phyloP scores from a whole-genome alignment of 2,888 invertebrate species.

The Cancer borealis region DNA sequence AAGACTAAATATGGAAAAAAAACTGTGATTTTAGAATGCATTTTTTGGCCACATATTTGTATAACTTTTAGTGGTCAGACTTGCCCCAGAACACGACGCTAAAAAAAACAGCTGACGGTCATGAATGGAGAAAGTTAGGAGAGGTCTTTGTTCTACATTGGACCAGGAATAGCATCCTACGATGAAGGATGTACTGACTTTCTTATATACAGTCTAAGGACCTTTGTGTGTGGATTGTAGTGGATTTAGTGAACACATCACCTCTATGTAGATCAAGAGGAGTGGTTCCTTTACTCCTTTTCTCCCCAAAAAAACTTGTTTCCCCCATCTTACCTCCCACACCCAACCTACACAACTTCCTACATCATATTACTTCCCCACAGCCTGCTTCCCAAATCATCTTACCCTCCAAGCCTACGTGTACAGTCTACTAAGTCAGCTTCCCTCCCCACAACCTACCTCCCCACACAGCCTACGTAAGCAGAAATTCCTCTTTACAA shows the following conservation, averaged over 20 bases:
- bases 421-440: too few relatives aligned
- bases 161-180: background rate
- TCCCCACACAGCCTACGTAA: background rate
- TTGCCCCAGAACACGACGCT: background rate
- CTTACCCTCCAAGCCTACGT: too few relatives aligned
- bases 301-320: too few relatives aligned
- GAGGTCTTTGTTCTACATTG: background rate
- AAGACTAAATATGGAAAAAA: background rate
- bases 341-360: too few relatives aligned
- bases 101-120: background rate
- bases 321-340: too few relatives aligned
- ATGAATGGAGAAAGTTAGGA: background rate
- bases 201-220: background rate
- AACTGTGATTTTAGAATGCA: background rate
- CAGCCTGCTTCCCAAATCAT: background rate
- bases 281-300: background rate
- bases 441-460: too few relatives aligned
- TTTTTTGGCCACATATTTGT: background rate
- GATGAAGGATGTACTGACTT: background rate
- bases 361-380: too few relatives aligned
- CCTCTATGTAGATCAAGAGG: background rate
- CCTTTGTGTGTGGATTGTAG: background rate
- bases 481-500: background rate
- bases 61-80: background rate
- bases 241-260: background rate